A percentile compares a stretch with the other conserved stretches of the same genome.
Evolutionary conservation across 1,140 invertebrate genomes (phyloP).

Genomic region (Orchestia grillus): DNA sequence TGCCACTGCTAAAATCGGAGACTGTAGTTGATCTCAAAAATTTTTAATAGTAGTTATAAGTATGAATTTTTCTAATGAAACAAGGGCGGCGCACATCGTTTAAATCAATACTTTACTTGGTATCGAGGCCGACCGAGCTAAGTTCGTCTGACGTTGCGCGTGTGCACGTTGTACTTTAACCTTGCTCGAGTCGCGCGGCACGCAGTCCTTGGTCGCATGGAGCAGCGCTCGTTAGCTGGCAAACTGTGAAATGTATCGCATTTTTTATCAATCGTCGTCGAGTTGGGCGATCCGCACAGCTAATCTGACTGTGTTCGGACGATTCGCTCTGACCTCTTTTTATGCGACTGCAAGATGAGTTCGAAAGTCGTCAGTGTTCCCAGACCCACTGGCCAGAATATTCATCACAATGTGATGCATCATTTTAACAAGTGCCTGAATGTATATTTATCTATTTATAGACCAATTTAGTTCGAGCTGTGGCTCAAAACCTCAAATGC

Average conservation of each 20-base stretch:
- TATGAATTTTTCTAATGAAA: background rate
- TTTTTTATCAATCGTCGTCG: background rate
- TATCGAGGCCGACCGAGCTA: background rate
- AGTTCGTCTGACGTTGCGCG: background rate
- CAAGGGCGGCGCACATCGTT: no score
- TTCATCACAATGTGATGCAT: background rate
- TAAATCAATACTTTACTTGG: background rate
- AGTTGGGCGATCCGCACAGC: background rate
- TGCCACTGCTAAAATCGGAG: background rate
- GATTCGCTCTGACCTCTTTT: background rate
- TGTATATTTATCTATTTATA: no score
- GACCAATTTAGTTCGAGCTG: background rate
- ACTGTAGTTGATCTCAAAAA: background rate
- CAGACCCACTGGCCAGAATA: background rate
- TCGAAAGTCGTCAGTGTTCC: background rate
- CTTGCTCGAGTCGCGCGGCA: background rate
- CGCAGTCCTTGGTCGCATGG: background rate
- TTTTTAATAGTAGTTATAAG: background rate
- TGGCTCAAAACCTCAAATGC: background rate
- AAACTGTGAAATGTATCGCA: background rate
- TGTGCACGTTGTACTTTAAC: background rate
- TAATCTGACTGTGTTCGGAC: background rate
- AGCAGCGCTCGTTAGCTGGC: background rate
- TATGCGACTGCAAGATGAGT: background rate
- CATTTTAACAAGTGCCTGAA: background rate